phyloP scores from a whole-genome alignment of 2,797 vertebrate genomes.

The Eremophila alpestris region DNA sequence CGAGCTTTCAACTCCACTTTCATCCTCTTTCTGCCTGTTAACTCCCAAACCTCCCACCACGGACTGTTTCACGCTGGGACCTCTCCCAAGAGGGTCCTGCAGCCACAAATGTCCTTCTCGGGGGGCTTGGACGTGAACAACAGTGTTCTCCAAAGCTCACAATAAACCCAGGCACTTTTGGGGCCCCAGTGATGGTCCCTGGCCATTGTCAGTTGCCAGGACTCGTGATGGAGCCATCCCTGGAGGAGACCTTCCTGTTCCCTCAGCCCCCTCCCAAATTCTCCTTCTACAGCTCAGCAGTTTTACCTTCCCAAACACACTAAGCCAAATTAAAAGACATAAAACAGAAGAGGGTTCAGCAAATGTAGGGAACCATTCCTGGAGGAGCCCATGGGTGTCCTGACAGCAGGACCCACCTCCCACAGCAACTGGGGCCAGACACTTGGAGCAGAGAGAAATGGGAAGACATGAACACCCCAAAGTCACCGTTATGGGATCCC shows the following conservation, averaged over 20 bases:
- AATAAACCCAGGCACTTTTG: background rate
- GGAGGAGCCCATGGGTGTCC: background rate
- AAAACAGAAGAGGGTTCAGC: background rate
- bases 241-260: background rate
- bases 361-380: background rate
- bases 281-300: background rate
- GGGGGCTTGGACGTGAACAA: too few relatives aligned
- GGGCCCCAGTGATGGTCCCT: accelerated
- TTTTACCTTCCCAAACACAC: background rate
- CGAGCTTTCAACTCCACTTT: background rate
- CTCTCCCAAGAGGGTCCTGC: background rate
- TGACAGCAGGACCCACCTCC: background rate
- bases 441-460: background rate
- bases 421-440: background rate
- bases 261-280: background rate
- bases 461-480: background rate
- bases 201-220: background rate
- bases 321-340: background rate
- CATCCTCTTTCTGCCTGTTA: constrained; percentile 37
- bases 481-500: accelerated
- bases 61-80: background rate
- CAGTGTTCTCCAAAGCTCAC: background rate
- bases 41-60: constrained; percentile 11
- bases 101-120: accelerated
- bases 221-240: background rate